Conservation (phyloP, 2,797 vertebrate genomes). For the Paguma larvata region DNA sequence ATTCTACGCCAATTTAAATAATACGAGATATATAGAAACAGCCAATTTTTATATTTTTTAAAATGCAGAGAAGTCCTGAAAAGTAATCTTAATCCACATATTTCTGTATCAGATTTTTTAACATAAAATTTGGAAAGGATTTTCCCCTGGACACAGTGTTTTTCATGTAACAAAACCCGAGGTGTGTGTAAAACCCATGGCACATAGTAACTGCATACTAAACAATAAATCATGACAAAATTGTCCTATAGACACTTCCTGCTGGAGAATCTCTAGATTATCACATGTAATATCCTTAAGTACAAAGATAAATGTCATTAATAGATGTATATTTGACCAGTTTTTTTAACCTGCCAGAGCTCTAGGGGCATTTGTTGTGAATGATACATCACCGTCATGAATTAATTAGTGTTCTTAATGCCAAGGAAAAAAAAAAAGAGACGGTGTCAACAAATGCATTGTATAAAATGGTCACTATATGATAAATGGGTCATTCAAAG, state of each 20-base stretch:
- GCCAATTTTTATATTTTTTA: neutral
- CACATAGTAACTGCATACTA: neutral
- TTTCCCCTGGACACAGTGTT: neutral
- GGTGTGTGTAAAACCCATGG: fast-evolving
- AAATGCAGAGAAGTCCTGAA: neutral
- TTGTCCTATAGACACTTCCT: neutral
- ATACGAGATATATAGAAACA: neutral
- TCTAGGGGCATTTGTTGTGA: conserved; percentile 28
- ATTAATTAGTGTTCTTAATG: conserved; percentile 84
- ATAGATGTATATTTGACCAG: conserved; percentile 29
- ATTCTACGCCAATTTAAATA: neutral
- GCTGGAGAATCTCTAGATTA: neutral
- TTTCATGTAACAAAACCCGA: fast-evolving
- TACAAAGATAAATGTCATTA: conserved; percentile 53
- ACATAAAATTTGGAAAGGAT: neutral
- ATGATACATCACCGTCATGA: conserved; percentile 71
- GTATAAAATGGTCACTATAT: conserved; percentile 76
- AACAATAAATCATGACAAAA: neutral
- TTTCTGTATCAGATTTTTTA: neutral
- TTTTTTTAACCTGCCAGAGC: conserved; percentile 77
- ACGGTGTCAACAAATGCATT: conserved; percentile 65
- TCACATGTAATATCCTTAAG: neutral
- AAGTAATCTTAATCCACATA: neutral
- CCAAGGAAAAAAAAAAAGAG: conserved; percentile 56
- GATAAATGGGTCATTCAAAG: conserved; percentile 79